Evolutionary conservation across 2,113 vertebrate species (phyloP).

Genomic region (Corapipo altera): DNA sequence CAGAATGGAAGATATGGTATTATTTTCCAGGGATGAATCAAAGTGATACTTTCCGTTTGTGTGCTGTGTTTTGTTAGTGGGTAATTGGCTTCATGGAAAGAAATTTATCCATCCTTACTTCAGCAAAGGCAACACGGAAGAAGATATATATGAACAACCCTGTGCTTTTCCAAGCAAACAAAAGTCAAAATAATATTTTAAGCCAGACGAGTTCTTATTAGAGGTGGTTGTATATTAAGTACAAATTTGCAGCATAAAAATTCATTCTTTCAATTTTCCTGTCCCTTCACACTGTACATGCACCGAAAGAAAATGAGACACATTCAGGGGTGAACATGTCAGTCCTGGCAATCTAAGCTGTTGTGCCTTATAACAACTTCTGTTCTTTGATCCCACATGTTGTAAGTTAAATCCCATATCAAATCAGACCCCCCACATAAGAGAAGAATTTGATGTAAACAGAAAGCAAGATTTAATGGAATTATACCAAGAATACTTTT

Average conservation of each 20-base stretch:
- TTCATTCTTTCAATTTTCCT: not conserved
- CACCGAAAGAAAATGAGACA: not conserved
- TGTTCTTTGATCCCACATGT: not conserved
- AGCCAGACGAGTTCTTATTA: not conserved
- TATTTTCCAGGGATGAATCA: slow-evolving; percentile 30
- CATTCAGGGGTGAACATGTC: not conserved
- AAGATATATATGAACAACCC: not conserved
- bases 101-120: not conserved
- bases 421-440: not conserved
- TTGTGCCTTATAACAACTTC: not conserved
- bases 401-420: not conserved
- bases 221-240: not conserved
- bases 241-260: not conserved
- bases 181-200: not conserved
- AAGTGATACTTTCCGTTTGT: not conserved
- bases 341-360: not conserved
- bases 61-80: not conserved
- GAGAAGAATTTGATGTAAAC: not conserved
- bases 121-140: not conserved
- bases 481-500: not conserved
- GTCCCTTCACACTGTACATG: not conserved
- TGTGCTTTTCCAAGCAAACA: not conserved
- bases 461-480: not conserved
- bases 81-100: not conserved
- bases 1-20: not conserved